phyloP scores from a whole-genome alignment of 2,888 invertebrate species.

The Tiliacea aurago region DNA sequence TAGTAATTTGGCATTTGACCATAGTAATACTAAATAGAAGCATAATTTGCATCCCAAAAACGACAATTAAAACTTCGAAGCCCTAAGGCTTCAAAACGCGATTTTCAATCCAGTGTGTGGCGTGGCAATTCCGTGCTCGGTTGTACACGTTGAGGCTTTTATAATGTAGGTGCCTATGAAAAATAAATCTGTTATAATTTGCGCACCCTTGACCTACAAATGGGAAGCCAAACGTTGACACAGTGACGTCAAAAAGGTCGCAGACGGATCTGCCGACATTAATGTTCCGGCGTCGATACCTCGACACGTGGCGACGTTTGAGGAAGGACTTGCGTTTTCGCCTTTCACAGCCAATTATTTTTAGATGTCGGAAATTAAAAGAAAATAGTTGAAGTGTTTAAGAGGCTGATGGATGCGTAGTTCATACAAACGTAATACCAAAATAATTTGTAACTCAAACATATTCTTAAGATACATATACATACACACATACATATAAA shows the following conservation, averaged over 20 bases:
- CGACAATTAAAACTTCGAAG: too few species aligned
- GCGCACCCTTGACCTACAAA: conserved; percentile 16
- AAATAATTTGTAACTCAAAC: too few species aligned
- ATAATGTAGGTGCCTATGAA: not conserved
- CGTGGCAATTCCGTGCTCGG: not conserved
- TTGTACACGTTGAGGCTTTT: not conserved
- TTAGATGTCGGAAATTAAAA: not conserved
- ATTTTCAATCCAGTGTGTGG: too few species aligned
- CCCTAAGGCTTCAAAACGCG: too few species aligned
- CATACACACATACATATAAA: too few species aligned
- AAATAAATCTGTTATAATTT: conserved; percentile 14
- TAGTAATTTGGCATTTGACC: too few species aligned
- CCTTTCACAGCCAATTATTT: not conserved
- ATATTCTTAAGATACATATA: too few species aligned
- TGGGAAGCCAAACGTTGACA: conserved; percentile 15
- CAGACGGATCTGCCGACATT: conserved; percentile 4
- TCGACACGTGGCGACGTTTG: not conserved
- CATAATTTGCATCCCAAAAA: too few species aligned
- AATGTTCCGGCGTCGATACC: not conserved
- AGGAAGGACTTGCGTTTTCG: not conserved
- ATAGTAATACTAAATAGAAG: too few species aligned
- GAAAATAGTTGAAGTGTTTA: not conserved
- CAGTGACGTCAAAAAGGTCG: conserved; percentile 1
- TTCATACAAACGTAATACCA: too few species aligned
- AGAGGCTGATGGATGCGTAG: too few species aligned